Conservation (phyloP, 1,140 invertebrate genomes). For the Drosophila parabipectinata region DNA sequence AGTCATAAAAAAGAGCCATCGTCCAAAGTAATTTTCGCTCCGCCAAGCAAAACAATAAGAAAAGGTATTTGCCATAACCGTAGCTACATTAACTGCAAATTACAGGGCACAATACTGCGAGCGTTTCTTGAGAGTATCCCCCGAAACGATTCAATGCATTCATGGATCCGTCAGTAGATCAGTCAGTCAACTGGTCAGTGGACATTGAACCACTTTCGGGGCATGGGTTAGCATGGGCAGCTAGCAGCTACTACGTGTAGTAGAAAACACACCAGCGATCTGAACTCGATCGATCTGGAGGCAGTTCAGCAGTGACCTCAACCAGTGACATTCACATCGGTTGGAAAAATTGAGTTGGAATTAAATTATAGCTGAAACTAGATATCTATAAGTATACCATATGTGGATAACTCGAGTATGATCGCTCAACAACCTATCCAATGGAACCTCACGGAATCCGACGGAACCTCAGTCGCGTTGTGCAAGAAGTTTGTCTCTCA, state of each 20-base stretch:
- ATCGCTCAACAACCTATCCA: not conserved
- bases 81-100: constrained; percentile 42
- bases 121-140: constrained; percentile 23
- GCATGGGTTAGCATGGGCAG: constrained; percentile 47
- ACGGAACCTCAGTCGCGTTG: constrained; percentile 12
- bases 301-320: constrained; percentile 52
- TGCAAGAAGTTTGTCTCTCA: constrained; percentile 46
- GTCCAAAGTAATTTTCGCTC: constrained; percentile 40
- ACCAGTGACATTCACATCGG: constrained; percentile 53
- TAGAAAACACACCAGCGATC: not conserved
- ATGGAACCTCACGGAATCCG: not conserved
- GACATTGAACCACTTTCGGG: constrained; percentile 78
- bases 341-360: constrained; percentile 42
- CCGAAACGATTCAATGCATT: constrained; percentile 67
- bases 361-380: constrained; percentile 51
- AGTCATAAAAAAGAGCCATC: constrained; percentile 32
- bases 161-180: constrained; percentile 32
- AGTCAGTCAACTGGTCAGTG: constrained; percentile 52
- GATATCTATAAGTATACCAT: constrained; percentile 35
- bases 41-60: constrained; percentile 68
- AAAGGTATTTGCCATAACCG: constrained; percentile 35
- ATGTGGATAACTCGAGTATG: constrained; percentile 45
- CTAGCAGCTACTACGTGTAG: constrained; percentile 6
- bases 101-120: constrained; percentile 32
- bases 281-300: constrained; percentile 24